Evolutionary conservation across 92 coral and sea anemone genomes (phyloP).

Genomic region (Epizoanthus scotinus): DNA sequence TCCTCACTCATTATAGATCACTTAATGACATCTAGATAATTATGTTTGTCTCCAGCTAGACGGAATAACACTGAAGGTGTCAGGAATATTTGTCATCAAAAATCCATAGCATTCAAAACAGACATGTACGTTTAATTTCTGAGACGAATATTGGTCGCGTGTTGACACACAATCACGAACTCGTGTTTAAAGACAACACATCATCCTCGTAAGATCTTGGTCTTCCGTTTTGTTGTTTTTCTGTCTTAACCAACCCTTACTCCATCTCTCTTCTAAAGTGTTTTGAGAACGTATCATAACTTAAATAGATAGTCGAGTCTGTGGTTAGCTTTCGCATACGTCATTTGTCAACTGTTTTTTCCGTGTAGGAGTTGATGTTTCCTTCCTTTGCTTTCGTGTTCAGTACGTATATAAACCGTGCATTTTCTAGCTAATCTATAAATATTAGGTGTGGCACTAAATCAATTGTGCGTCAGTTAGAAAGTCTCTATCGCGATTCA

Average conservation of each 20-base stretch:
- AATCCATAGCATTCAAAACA: background rate
- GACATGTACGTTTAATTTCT: conserved; percentile 17
- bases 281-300: conserved; percentile 18
- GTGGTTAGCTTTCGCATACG: conserved; percentile 3
- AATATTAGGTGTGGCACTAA: too few species aligned
- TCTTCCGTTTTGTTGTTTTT: conserved; percentile 28
- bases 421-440: too few species aligned
- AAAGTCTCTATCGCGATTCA: background rate
- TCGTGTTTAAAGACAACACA: conserved; percentile 34
- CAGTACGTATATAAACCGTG: too few species aligned
- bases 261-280: conserved; percentile 18
- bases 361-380: background rate
- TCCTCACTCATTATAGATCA: conserved; percentile 11
- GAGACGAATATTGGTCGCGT: conserved; percentile 21
- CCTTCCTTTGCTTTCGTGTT: background rate
- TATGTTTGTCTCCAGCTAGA: background rate
- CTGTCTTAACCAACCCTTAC: conserved; percentile 38
- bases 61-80: conserved; percentile 14
- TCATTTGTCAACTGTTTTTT: background rate
- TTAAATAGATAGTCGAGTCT: background rate
- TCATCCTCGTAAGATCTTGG: conserved; percentile 8
- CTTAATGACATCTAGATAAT: conserved; percentile 1
- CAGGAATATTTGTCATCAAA: conserved; percentile 25
- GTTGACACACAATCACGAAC: conserved; percentile 22
- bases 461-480: background rate